Evolutionary conservation across 2,888 invertebrate genomes (phyloP).

Genomic region (Lymantria dispar): DNA sequence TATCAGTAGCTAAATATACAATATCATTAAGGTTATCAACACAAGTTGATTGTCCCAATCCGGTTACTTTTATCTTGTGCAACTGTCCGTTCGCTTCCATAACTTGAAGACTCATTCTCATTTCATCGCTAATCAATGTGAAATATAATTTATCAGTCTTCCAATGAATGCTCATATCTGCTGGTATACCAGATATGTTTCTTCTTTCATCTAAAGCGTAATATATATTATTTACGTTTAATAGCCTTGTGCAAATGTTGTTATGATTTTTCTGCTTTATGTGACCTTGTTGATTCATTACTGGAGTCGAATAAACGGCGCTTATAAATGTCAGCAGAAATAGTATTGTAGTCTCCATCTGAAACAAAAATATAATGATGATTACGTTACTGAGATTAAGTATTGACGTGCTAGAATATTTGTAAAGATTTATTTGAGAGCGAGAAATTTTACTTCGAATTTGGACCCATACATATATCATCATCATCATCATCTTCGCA

Average conservation of each 20-base stretch:
- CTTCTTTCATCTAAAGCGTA: constrained; percentile 49
- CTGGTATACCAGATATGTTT: constrained; percentile 63
- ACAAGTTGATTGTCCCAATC: constrained; percentile 67
- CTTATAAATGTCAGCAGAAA: constrained; percentile 38
- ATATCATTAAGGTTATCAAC: constrained; percentile 76
- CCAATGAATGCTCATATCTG: constrained; percentile 71
- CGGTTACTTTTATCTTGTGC: constrained; percentile 62
- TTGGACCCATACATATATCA: too few species aligned
- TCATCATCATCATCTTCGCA: too few species aligned
- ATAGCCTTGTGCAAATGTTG: constrained; percentile 46
- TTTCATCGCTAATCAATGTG: constrained; percentile 66
- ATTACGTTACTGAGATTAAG: too few species aligned
- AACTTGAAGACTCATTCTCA: constrained; percentile 67
- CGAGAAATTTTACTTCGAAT: too few species aligned
- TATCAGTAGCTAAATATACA: constrained; percentile 72
- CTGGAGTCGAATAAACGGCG: constrained; percentile 39
- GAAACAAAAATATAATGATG: constrained; percentile 40
- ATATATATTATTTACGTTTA: constrained; percentile 59
- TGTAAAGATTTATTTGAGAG: too few species aligned
- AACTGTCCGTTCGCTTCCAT: constrained; percentile 55
- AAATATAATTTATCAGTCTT: constrained; percentile 66
- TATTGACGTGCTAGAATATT: too few species aligned
- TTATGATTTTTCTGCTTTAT: constrained; percentile 38
- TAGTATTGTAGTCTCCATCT: constrained; percentile 51
- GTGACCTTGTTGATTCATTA: constrained; percentile 53